Percentiles rank a stretch among this genome's conserved stretches.
phyloP scores from a whole-genome alignment of 92 coral and sea anemone genomes.

The Nematostella vectensis region DNA sequence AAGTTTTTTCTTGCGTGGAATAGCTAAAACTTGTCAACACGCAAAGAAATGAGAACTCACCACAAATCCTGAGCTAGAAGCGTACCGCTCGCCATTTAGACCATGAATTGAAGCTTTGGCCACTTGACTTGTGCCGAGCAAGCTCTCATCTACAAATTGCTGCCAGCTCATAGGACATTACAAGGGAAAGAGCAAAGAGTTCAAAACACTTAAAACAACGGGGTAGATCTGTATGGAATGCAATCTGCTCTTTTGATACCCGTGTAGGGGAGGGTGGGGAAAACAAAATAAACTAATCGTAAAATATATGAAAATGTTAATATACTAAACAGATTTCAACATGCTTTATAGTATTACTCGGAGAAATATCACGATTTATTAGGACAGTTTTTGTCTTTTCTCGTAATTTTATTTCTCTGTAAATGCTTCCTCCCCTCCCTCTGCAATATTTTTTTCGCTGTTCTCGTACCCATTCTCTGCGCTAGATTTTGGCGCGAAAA shows the following conservation, averaged over 20 bases:
- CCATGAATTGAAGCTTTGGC: conserved; percentile 95
- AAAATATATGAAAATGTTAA: too few relatives aligned
- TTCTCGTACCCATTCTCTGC: conserved; percentile 8
- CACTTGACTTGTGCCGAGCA: conserved; percentile 94
- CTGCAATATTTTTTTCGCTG: neutral
- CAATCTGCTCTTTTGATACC: neutral
- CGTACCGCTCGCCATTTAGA: conserved; percentile 76
- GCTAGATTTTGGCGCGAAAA: conserved; percentile 34
- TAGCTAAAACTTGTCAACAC: too few relatives aligned
- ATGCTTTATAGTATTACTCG: too few relatives aligned
- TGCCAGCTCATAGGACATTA: conserved; percentile 90
- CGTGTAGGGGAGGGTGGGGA: too few relatives aligned
- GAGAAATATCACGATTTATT: too few relatives aligned
- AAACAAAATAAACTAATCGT: too few relatives aligned
- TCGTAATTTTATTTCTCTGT: neutral
- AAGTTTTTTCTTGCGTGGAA: too few relatives aligned
- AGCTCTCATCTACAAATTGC: conserved; percentile 86
- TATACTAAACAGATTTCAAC: too few relatives aligned
- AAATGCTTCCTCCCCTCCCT: conserved; percentile 7
- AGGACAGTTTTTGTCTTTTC: too few relatives aligned
- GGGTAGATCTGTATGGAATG: neutral
- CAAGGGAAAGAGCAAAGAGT: neutral
- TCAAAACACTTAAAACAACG: neutral
- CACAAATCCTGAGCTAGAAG: conserved; percentile 87
- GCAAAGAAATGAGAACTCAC: conserved; percentile 34